Conservation (phyloP, 2,797 vertebrate species). For the Aeoliscus strigatus region DNA sequence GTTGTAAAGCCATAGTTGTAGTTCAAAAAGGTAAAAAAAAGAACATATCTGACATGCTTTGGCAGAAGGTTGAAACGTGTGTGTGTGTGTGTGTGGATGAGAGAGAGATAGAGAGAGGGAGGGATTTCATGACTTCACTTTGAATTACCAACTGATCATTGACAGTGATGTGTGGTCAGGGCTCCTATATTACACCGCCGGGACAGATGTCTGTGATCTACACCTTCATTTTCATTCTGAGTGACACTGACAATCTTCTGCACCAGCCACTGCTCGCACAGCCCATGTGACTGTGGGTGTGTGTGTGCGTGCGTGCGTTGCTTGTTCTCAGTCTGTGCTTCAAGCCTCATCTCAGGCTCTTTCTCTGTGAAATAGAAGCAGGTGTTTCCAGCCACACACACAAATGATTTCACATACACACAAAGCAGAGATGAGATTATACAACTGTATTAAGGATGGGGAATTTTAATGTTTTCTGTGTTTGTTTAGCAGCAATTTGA, state of each 20-base stretch:
- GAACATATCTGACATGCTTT: no score
- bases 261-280: slow-evolving; percentile 15
- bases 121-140: slow-evolving; percentile 29
- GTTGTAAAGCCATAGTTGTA: no score
- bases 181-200: slow-evolving; percentile 34
- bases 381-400: slow-evolving; percentile 43
- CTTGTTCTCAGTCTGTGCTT: slow-evolving; percentile 41
- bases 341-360: slow-evolving; percentile 30
- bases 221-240: slow-evolving; percentile 58
- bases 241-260: slow-evolving; percentile 43
- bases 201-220: slow-evolving; percentile 48
- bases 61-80: no score
- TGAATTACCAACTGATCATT: slow-evolving; percentile 51
- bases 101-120: no score
- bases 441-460: slow-evolving; percentile 24
- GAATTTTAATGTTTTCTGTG: slow-evolving; percentile 36
- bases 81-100: no score
- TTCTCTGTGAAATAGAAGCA: slow-evolving; percentile 36
- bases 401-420: slow-evolving; percentile 52
- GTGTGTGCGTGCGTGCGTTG: background rate
- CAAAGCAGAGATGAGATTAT: slow-evolving; percentile 19
- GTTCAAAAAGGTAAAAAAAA: no score
- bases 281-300: slow-evolving; percentile 2
- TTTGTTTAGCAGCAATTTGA: slow-evolving; percentile 30
- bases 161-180: slow-evolving; percentile 53